Base-by-base conservation (phyloP, 2,888 invertebrate genomes). In the Formica aserva region DNA sequence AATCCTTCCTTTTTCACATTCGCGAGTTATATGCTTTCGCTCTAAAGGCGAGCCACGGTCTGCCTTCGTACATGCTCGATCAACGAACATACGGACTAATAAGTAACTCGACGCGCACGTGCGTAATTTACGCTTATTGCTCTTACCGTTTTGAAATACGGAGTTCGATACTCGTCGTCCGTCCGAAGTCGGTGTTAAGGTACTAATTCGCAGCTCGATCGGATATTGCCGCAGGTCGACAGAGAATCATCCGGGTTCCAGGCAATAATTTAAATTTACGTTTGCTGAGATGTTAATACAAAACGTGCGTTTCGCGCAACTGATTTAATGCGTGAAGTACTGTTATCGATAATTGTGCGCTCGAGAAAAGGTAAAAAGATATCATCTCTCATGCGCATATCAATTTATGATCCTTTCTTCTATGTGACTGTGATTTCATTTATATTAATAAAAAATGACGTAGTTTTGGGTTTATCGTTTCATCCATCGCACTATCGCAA, bases 261-360 rank as follows among this genome's bases (percentile, higher is more conserved):
- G 60, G 76, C 66, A 60, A 76, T 82, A 82, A 82, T 45, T 76
- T 82, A 66, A 65, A 76, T 45, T 76, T 57, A 66, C 45, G 75
- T 75, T 76, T 66, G 41, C 35, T 35, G n/a, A 81, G 63, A 76
- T 76, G 45, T 55, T 74, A 82, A 75, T 75, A 52, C 13, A 38
- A 38, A 78, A 57, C 45, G 8, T 22, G 26, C 76, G 66, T 32
- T 18, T 63, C 32, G 75, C 29, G 81, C 81, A 65, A 35, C 76
- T 66, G 66, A 76, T 57, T 45, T 5, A 41, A 32, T 45, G 35
- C 75, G 29, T 41, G 82, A 57, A 22, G 82, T n/a, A 41, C 41
- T 41, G 55, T 65, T 75, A 66, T 75, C 32, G 35, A 55, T 41
- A 41, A 9, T 75, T 41, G 45, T 57, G 55, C 41, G 29, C 52